Percentiles rank a stretch among this genome's conserved stretches.
phyloP scores from a whole-genome alignment of 2,113 vertebrate species.

The Mugil cephalus region DNA sequence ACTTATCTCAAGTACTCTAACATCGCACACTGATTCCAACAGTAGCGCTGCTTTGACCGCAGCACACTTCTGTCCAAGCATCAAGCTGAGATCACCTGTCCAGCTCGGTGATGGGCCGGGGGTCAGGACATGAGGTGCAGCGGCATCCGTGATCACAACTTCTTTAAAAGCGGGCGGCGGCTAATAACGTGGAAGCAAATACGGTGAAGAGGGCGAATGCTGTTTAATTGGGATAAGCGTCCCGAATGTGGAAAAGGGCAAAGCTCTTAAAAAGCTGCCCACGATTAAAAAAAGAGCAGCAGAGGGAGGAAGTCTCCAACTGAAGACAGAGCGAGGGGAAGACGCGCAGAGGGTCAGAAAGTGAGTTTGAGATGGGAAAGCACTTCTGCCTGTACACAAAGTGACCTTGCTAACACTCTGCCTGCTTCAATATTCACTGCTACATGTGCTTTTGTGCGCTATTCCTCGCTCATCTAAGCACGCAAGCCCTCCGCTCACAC shows the following conservation, averaged over 20 bases:
- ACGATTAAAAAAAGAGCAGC: conserved; percentile 53
- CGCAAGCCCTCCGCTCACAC: conserved; percentile 44
- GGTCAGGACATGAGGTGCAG: conserved; percentile 28
- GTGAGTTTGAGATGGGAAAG: conserved; percentile 50
- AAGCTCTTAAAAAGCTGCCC: conserved; percentile 60
- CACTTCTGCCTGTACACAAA: conserved; percentile 64
- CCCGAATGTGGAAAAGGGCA: conserved; percentile 32
- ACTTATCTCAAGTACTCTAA: conserved; percentile 56
- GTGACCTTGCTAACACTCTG: conserved; percentile 53
- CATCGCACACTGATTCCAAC: conserved; percentile 64
- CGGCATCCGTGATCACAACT: conserved; percentile 49
- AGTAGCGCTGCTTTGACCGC: conserved; percentile 29
- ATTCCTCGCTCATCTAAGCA: conserved; percentile 51
- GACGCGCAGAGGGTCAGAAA: conserved; percentile 11
- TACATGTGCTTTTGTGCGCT: conserved; percentile 70
- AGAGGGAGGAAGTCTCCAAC: conserved; percentile 16
- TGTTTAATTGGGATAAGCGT: conserved; percentile 44
- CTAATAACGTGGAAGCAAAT: conserved; percentile 55
- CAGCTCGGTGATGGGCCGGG: neutral
- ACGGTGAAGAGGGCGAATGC: conserved; percentile 47
- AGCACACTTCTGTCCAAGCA: conserved; percentile 42
- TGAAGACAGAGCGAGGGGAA: conserved; percentile 42
- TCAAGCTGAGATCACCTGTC: conserved; percentile 42
- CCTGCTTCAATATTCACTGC: conserved; percentile 71
- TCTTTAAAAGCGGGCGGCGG: conserved; percentile 53